Conservation (phyloP, 1,140 invertebrate species). For the Tachypleus tridentatus region DNA sequence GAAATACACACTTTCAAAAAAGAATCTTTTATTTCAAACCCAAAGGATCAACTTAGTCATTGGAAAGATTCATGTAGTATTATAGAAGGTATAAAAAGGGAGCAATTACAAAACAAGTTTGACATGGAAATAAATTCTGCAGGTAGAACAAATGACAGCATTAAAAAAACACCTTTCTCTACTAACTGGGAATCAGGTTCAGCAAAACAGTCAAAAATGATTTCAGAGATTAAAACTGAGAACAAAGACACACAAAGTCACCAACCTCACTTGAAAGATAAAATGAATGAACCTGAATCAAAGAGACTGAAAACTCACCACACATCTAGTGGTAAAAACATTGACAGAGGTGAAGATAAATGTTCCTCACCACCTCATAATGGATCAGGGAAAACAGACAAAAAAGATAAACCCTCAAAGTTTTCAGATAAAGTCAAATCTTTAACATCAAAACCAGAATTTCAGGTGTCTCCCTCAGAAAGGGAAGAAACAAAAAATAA, state of each 20-base stretch:
- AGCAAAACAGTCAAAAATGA: neutral
- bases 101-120: too few relatives aligned
- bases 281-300: constrained; percentile 36
- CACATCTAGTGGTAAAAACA: neutral
- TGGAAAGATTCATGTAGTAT: too few relatives aligned
- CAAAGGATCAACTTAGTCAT: too few relatives aligned
- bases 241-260: constrained; percentile 13
- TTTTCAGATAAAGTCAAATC: too few relatives aligned
- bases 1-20: too few relatives aligned
- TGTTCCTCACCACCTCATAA: constrained; percentile 5
- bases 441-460: too few relatives aligned
- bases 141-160: too few relatives aligned
- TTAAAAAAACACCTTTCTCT: too few relatives aligned
- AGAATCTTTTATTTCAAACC: too few relatives aligned
- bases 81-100: too few relatives aligned
- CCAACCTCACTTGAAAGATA: constrained; percentile 11
- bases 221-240: constrained; percentile 13
- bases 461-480: constrained; percentile 14
- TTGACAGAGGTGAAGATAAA: constrained; percentile 2
- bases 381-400: constrained; percentile 17
- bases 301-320: constrained; percentile 52
- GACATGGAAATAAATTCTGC: too few relatives aligned
- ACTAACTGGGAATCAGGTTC: too few relatives aligned
- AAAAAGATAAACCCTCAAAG: constrained; percentile 12
- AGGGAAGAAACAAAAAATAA: constrained; percentile 25